Conservation (phyloP, 2,888 invertebrate species). For the Cryptus viduatorius region DNA sequence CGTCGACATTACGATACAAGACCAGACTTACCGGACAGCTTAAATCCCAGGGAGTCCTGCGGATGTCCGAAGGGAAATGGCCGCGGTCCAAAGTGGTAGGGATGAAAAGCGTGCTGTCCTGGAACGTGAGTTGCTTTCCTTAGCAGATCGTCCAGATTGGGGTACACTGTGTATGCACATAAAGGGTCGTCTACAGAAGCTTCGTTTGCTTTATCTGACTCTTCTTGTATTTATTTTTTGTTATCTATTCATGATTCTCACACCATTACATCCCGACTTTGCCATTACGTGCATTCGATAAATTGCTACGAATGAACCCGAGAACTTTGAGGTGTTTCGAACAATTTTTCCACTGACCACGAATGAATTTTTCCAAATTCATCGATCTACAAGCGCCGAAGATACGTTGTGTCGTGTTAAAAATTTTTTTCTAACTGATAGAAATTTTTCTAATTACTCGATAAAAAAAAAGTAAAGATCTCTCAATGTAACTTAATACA, state of each 20-base stretch:
- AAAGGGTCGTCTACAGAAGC: conserved; percentile 68
- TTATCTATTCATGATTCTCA: conserved; percentile 57
- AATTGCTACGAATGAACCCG: conserved; percentile 18
- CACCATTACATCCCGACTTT: not conserved
- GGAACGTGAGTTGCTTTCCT: conserved; percentile 75
- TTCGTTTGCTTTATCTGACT: conserved; percentile 57
- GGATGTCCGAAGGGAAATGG: conserved; percentile 89
- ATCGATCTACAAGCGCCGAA: no score
- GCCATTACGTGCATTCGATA: conserved; percentile 42
- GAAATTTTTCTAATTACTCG: no score
- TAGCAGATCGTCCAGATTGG: conserved; percentile 70
- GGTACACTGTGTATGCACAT: conserved; percentile 69
- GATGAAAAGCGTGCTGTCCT: conserved; percentile 95
- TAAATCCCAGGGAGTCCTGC: conserved; percentile 94
- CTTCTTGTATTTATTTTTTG: conserved; percentile 43
- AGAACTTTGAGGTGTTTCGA: conserved; percentile 7
- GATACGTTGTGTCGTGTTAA: no score
- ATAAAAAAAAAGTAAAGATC: no score
- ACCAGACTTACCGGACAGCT: conserved; percentile 91
- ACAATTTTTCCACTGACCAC: conserved; percentile 31
- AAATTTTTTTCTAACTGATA: no score
- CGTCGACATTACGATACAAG: conserved; percentile 46
- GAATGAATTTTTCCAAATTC: not conserved
- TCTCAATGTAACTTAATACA: no score
- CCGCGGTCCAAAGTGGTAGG: conserved; percentile 94